These are phyloP conservation scores for Bembecia ichneumoniformis DNA, from an alignment of 2,888 invertebrate species.

Conservation along the genomic window DNA sequence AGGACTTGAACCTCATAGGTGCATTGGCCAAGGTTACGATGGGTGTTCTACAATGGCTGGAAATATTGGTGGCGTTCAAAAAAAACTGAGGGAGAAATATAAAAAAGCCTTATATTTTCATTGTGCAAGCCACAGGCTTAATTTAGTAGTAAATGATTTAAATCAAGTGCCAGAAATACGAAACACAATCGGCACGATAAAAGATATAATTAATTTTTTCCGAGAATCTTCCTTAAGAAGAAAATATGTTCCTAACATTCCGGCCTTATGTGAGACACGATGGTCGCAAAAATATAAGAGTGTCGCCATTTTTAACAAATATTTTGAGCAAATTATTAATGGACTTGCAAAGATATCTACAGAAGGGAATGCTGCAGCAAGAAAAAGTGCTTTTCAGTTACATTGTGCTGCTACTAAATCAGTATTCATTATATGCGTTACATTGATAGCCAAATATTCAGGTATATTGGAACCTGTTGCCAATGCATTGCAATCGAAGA, in stretches of 20 bases:
- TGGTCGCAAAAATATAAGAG: background rate
- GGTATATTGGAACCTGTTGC: constrained; percentile 6
- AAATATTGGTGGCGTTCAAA: constrained; percentile 8
- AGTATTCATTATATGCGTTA: background rate
- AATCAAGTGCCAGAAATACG: constrained; percentile 14
- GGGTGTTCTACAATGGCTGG: constrained; percentile 16
- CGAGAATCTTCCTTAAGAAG: constrained; percentile 12
- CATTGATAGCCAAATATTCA: constrained; percentile 2
- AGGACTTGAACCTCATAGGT: constrained; percentile 4
- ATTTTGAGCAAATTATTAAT: constrained; percentile 8
- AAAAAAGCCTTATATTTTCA: constrained; percentile 8
- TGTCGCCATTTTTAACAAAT: constrained; percentile 7
- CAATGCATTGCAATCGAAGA: constrained; percentile 5
- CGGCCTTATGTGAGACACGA: constrained; percentile 5
- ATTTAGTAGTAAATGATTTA: constrained; percentile 16
- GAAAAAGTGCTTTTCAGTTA: constrained; percentile 3
- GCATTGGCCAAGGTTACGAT: constrained; percentile 17
- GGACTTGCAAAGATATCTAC: constrained; percentile 1
- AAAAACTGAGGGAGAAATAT: constrained; percentile 6
- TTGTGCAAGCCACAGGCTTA: constrained; percentile 15
- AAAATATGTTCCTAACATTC: constrained; percentile 6
- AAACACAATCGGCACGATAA: constrained; percentile 14
- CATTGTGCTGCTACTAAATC: background rate
- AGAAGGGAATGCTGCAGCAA: background rate
- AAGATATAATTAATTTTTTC: constrained; percentile 13